phyloP scores from a whole-genome alignment of 2,113 vertebrate species.

The Prunella fulvescens region DNA sequence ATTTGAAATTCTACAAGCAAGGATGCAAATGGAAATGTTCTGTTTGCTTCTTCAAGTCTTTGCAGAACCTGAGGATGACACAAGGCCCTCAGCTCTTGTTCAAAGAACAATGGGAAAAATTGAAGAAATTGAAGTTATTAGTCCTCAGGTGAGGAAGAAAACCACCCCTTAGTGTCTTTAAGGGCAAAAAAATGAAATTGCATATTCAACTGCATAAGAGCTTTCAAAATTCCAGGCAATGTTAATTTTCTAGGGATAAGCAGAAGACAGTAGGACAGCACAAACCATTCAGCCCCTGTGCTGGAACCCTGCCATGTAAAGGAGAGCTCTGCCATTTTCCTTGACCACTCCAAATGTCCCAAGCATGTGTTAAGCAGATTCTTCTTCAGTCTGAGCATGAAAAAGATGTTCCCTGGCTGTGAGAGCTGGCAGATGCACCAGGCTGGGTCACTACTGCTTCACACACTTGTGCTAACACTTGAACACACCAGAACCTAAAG shows the following conservation, averaged over 20 bases:
- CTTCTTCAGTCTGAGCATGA: not conserved
- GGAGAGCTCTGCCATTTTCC: not conserved
- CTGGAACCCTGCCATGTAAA: not conserved
- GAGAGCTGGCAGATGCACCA: not conserved
- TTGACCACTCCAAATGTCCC: not conserved
- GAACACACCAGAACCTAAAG: not conserved
- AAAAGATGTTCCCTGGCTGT: not conserved
- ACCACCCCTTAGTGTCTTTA: not conserved
- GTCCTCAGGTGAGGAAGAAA: not conserved
- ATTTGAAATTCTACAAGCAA: not conserved
- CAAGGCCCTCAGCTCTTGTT: not conserved
- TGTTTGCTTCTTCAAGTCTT: not conserved
- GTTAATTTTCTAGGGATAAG: not conserved
- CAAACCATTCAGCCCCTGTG: not conserved
- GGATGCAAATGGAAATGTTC: not conserved
- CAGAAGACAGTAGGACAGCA: not conserved
- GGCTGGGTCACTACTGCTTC: not conserved
- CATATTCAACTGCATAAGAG: not conserved
- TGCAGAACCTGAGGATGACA: not conserved
- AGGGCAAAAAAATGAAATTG: not conserved
- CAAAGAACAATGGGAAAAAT: not conserved
- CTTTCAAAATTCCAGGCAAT: not conserved
- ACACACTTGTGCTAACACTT: not conserved
- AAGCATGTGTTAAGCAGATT: not conserved
- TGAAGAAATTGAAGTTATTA: not conserved